Percentiles rank a stretch among this genome's conserved stretches.
Evolutionary conservation across 2,113 vertebrate genomes (phyloP).

Genomic region (Jacana jacana): DNA sequence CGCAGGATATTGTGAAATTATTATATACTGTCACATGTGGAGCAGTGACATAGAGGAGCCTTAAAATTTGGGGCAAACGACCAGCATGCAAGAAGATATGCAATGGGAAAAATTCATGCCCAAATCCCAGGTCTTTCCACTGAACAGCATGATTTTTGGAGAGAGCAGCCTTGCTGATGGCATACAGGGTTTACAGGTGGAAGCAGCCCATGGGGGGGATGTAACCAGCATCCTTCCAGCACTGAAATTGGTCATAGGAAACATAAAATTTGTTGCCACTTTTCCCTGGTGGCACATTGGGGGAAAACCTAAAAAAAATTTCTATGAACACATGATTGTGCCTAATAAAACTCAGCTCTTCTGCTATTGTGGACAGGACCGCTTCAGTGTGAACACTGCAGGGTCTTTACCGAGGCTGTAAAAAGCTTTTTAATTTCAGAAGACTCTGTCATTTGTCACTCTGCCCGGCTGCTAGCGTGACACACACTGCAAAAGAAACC

Average conservation of each 20-base stretch:
- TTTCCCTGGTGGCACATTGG: neutral
- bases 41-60: fast-evolving
- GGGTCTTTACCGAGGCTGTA: neutral
- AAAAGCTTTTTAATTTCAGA: neutral
- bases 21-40: no score
- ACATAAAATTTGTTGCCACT: neutral
- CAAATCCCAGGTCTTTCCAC: neutral
- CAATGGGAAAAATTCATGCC: neutral
- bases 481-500: neutral
- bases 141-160: neutral
- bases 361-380: neutral
- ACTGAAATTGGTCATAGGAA: neutral
- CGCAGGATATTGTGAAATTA: neutral
- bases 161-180: neutral
- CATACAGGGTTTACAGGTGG: neutral
- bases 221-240: neutral
- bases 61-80: neutral
- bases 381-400: neutral
- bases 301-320: no score
- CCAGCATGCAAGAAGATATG: neutral
- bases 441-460: neutral
- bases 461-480: neutral
- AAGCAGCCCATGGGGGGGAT: fast-evolving
- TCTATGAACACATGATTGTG: neutral
- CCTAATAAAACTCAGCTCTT: neutral